A percentile compares a stretch with the other conserved stretches of the same genome.
Evolutionary conservation across 2,797 vertebrate species (phyloP).

Genomic region (Dromococcyx pavoninus): DNA sequence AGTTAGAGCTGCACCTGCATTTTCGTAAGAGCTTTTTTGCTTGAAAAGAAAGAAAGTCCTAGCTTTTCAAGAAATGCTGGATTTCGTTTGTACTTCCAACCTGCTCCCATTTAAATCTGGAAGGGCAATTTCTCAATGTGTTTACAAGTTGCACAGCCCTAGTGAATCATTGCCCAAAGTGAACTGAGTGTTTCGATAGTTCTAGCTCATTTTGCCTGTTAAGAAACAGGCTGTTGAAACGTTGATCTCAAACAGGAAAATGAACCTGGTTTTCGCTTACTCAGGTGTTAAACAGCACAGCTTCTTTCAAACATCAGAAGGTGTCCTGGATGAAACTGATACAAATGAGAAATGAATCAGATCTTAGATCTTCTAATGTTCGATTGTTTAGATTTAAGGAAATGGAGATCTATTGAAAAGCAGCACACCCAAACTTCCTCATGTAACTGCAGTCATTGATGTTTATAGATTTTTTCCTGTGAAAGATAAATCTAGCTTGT

Average conservation of each 20-base stretch:
- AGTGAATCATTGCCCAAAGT: slow-evolving; percentile 31
- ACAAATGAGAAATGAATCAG: slow-evolving; percentile 47
- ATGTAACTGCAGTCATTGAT: slow-evolving; percentile 33
- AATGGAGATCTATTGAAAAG: slow-evolving; percentile 8
- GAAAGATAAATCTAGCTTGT: slow-evolving; percentile 60
- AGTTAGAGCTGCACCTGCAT: neutral
- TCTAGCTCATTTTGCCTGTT: slow-evolving; percentile 10
- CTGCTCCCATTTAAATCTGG: neutral
- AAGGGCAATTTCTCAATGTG: neutral
- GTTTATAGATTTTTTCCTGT: slow-evolving; percentile 40
- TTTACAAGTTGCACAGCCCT: slow-evolving; percentile 1
- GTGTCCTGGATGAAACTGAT: slow-evolving; percentile 53
- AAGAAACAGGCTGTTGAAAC: slow-evolving; percentile 33
- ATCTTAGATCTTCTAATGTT: slow-evolving; percentile 16
- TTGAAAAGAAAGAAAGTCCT: neutral
- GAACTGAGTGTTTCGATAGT: neutral
- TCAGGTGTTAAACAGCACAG: slow-evolving; percentile 65
- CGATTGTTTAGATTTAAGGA: slow-evolving; percentile 18
- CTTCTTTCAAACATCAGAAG: slow-evolving; percentile 49
- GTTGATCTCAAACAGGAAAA: slow-evolving; percentile 55
- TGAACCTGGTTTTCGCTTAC: slow-evolving; percentile 56
- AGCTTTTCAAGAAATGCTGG: neutral
- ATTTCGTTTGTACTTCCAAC: neutral
- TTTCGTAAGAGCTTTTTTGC: neutral
- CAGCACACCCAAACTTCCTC: neutral